A percentile compares a stretch with the other conserved stretches of the same genome.
Evolutionary conservation across 2,797 vertebrate genomes (phyloP).

Genomic region (Gymnocypris eckloni): DNA sequence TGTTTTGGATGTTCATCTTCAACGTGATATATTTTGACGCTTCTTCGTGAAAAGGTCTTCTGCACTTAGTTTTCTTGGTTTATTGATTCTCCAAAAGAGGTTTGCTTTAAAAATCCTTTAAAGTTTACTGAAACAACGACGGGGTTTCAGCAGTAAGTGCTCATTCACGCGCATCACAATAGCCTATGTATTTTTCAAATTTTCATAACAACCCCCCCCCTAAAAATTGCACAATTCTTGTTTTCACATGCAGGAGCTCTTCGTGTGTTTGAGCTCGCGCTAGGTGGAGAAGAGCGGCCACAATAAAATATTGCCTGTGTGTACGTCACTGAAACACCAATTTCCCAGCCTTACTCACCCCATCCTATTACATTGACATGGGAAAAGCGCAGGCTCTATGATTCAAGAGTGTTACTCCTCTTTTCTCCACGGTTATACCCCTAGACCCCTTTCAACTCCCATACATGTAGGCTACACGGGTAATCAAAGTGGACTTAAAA

Average conservation of each 20-base stretch:
- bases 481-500: not conserved
- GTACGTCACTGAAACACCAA: conserved; percentile 44
- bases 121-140: conserved; percentile 16
- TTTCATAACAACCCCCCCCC: not conserved
- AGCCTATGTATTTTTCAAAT: no score
- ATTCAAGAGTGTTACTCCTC: not conserved
- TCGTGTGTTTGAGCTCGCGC: conserved; percentile 25
- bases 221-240: not conserved
- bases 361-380: conserved; percentile 17
- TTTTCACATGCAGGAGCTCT: conserved; percentile 4
- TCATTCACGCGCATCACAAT: not conserved
- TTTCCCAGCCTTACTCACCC: conserved; percentile 24
- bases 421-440: not conserved
- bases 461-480: not conserved
- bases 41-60: not conserved
- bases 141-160: not conserved
- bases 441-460: not conserved
- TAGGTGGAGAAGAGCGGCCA: conserved; percentile 11
- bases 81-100: not conserved
- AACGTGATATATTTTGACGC: not conserved
- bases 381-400: conserved; percentile 8
- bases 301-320: conserved; percentile 38
- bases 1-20: conserved; percentile 47
- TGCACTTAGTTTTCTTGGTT: not conserved
- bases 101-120: not conserved